phyloP scores from a whole-genome alignment of 2,888 invertebrate genomes.

The Cataglyphis albicans region DNA sequence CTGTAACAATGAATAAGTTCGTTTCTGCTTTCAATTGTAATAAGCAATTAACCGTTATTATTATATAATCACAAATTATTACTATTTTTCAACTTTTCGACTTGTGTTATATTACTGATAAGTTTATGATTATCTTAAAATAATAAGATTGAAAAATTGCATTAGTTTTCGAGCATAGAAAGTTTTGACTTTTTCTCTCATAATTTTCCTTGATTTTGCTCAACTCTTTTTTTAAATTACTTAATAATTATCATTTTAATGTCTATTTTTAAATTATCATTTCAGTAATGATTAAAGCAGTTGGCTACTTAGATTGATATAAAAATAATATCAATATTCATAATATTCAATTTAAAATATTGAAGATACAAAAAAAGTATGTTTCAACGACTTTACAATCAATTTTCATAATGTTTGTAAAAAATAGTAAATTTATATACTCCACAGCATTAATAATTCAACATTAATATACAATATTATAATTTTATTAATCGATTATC shows the following conservation, averaged over 20 bases:
- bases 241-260: neutral
- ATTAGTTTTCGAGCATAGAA: neutral
- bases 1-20: neutral
- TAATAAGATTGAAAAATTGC: neutral
- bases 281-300: neutral
- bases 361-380: neutral
- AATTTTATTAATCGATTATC: slow-evolving; percentile 6
- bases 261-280: neutral
- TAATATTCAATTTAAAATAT: neutral
- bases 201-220: neutral
- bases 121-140: neutral
- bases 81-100: neutral
- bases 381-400: neutral
- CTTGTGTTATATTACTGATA: neutral
- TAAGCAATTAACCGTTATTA: neutral
- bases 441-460: neutral
- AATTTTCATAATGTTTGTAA: slow-evolving; percentile 2
- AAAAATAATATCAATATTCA: neutral
- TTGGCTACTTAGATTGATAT: neutral
- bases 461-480: neutral
- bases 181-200: neutral
- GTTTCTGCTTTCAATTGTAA: slow-evolving; percentile 3
- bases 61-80: neutral
- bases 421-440: neutral
- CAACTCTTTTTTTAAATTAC: neutral